Conservation (phyloP, 1,140 invertebrate genomes). For the Meloidogyne chitwoodi region DNA sequence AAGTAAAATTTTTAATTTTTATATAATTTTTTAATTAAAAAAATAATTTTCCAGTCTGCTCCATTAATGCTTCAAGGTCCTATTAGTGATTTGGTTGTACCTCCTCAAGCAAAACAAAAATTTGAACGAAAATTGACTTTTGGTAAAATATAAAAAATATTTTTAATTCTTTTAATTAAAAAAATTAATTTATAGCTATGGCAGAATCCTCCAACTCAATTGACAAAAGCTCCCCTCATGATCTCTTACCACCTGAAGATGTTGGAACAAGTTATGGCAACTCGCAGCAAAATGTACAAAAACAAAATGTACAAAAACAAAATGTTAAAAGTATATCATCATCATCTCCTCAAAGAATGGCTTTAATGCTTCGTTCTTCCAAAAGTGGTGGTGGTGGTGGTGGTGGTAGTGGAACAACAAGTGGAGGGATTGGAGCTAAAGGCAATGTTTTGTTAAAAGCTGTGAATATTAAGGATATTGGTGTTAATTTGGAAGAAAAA, state of each 20-base stretch:
- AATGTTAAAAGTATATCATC: not conserved
- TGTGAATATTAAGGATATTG: not conserved
- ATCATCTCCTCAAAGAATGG: not conserved
- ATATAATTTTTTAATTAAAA: conserved; percentile 10
- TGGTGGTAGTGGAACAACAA: not conserved
- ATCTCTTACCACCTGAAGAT: not conserved
- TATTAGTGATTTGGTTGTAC: conserved; percentile 38
- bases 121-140: conserved; percentile 48
- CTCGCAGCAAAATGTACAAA: not conserved
- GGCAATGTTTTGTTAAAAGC: conserved; percentile 1
- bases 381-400: not conserved
- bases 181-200: not conserved
- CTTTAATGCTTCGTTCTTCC: conserved; percentile 6
- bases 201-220: not conserved
- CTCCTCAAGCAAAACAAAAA: conserved; percentile 43
- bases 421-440: not conserved
- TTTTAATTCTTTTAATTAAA: not conserved
- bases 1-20: conserved; percentile 14
- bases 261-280: not conserved
- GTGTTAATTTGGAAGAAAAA: conserved; percentile 4
- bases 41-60: conserved; percentile 22
- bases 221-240: not conserved
- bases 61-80: conserved; percentile 26
- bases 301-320: not conserved
- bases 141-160: conserved; percentile 18